A percentile compares a stretch with the other conserved stretches of the same genome.
Conservation (phyloP, 2,797 vertebrate genomes). For the Thamnophis elegans region DNA sequence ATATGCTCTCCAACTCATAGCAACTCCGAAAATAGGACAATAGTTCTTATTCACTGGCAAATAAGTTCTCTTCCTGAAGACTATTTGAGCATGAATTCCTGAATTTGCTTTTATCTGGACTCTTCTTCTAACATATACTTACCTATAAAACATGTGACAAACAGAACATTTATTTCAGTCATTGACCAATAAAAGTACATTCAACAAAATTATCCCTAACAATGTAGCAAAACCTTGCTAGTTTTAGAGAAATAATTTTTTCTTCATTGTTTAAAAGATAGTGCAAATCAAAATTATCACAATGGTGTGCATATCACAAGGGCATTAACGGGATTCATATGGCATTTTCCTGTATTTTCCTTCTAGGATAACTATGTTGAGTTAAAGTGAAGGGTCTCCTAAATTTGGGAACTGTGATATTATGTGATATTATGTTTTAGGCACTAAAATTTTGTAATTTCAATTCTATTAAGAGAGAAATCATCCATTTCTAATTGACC, state of each 20-base stretch:
- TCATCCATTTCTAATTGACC: neutral
- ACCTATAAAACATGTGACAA: neutral
- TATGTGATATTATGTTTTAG: neutral
- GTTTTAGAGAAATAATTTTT: neutral
- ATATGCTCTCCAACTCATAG: neutral
- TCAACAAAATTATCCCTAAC: neutral
- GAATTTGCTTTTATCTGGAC: neutral
- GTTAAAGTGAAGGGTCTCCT: neutral
- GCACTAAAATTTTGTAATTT: neutral
- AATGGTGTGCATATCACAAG: neutral
- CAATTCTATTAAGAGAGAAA: neutral
- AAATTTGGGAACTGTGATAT: neutral
- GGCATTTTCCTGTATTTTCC: neutral
- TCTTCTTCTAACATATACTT: neutral
- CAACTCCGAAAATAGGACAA: neutral
- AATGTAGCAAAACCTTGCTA: neutral
- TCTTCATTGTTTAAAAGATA: neutral
- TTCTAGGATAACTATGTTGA: neutral
- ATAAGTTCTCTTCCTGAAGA: neutral
- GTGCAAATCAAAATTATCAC: neutral
- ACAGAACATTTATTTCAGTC: neutral
- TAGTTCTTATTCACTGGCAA: neutral
- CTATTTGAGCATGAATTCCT: too few species aligned
- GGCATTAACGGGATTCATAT: neutral
- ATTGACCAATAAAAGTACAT: neutral